Percentiles rank a stretch among this genome's conserved stretches.
These are phyloP conservation scores for Syndactyla subalaris DNA, from an alignment of 2,797 vertebrate genomes.

Conservation along the genomic window DNA sequence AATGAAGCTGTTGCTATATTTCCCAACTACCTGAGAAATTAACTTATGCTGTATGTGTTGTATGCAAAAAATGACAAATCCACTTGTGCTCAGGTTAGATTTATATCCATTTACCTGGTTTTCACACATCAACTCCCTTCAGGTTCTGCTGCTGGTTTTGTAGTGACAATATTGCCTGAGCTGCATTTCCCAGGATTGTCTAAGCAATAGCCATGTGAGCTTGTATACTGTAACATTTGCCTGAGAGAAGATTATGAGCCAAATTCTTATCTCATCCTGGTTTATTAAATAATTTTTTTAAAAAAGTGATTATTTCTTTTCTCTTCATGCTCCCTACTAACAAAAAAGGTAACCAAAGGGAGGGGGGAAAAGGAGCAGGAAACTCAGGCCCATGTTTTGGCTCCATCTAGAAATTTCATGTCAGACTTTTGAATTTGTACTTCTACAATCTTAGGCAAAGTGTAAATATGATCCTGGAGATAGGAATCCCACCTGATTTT, in stretches of 20 bases:
- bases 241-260: not conserved
- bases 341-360: not conserved
- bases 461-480: not conserved
- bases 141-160: not conserved
- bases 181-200: not conserved
- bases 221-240: not conserved
- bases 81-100: not conserved
- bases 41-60: not conserved
- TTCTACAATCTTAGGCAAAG: not conserved
- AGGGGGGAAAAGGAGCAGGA: not conserved
- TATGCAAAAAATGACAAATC: not conserved
- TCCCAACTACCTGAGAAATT: not conserved
- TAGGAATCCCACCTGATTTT: not conserved
- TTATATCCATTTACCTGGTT: not conserved
- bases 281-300: not conserved
- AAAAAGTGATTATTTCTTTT: not conserved
- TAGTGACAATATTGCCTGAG: not conserved
- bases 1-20: not conserved
- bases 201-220: not conserved
- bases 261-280: not conserved
- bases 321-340: not conserved
- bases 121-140: not conserved
- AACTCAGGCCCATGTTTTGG: not conserved
- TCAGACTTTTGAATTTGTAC: not conserved
- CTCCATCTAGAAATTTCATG: not conserved